Evolutionary conservation across 1,140 invertebrate species (phyloP).

Genomic region (Batillaria attramentaria): DNA sequence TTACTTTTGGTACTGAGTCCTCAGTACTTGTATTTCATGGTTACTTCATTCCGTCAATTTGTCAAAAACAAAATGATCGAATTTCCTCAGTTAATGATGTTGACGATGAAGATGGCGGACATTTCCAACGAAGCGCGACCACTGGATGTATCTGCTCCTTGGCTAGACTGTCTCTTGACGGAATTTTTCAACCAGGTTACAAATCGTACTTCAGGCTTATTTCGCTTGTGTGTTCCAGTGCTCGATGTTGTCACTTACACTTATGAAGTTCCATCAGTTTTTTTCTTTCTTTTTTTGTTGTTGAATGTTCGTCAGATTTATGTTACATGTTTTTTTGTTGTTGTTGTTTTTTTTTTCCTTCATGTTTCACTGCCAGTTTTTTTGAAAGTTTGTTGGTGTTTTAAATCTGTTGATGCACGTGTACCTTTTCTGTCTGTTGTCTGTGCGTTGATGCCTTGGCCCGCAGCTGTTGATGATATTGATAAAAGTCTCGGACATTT

Average conservation of each 20-base stretch:
- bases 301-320: too few relatives aligned
- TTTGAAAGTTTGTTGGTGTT: not conserved
- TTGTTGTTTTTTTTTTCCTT: not conserved
- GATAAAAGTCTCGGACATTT: constrained; percentile 91
- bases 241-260: too few relatives aligned
- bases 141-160: constrained; percentile 88
- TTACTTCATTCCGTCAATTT: too few relatives aligned
- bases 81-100: too few relatives aligned
- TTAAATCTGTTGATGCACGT: not conserved
- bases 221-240: too few relatives aligned
- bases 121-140: constrained; percentile 90
- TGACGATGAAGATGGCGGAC: constrained; percentile 89
- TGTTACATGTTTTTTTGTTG: not conserved
- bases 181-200: constrained; percentile 73
- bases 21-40: too few relatives aligned
- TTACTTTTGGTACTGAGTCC: too few relatives aligned
- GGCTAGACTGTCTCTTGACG: constrained; percentile 83
- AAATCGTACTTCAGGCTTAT: not conserved
- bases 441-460: constrained; percentile 11
- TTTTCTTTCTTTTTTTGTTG: too few relatives aligned
- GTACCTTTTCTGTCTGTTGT: not conserved
- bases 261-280: too few relatives aligned
- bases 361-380: not conserved
- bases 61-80: too few relatives aligned
- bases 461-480: constrained; percentile 85